These are phyloP conservation scores for Lithophane leautieri DNA, from an alignment of 2,888 invertebrate species.

Conservation along the genomic window DNA sequence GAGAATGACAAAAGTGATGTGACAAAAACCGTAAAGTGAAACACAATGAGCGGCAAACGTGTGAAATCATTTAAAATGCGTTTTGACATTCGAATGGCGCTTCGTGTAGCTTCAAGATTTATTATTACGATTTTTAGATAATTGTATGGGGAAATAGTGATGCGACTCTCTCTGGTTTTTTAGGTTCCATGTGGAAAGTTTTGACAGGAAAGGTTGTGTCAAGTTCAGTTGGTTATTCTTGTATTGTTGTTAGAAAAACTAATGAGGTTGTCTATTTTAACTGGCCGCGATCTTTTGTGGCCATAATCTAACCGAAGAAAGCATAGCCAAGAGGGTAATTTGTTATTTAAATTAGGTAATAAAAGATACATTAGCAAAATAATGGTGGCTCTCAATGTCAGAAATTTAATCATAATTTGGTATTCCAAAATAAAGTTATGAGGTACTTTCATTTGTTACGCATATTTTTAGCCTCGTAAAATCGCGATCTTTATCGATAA, in stretches of 20 bases:
- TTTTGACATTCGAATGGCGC: slow-evolving; percentile 63
- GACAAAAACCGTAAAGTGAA: slow-evolving; percentile 59
- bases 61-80: slow-evolving; percentile 61
- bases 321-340: slow-evolving; percentile 12
- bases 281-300: background rate
- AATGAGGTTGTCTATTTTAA: background rate
- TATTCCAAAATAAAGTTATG: background rate
- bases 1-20: slow-evolving; percentile 47
- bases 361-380: background rate
- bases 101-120: slow-evolving; percentile 49
- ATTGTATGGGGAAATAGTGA: slow-evolving; percentile 52
- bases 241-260: slow-evolving; percentile 7
- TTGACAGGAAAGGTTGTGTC: slow-evolving; percentile 11
- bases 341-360: slow-evolving; percentile 13
- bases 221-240: background rate
- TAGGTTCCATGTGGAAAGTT: slow-evolving; percentile 26
- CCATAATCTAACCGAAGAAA: slow-evolving; percentile 15
- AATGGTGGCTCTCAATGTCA: background rate
- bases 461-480: slow-evolving; percentile 16
- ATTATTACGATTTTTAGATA: slow-evolving; percentile 59
- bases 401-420: background rate
- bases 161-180: slow-evolving; percentile 48
- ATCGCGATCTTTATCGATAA: slow-evolving; percentile 29
- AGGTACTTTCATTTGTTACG: background rate
- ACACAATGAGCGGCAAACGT: slow-evolving; percentile 61